Evolutionary conservation across 2,888 invertebrate species (phyloP).

Genomic region (Ochropleura plecta): DNA sequence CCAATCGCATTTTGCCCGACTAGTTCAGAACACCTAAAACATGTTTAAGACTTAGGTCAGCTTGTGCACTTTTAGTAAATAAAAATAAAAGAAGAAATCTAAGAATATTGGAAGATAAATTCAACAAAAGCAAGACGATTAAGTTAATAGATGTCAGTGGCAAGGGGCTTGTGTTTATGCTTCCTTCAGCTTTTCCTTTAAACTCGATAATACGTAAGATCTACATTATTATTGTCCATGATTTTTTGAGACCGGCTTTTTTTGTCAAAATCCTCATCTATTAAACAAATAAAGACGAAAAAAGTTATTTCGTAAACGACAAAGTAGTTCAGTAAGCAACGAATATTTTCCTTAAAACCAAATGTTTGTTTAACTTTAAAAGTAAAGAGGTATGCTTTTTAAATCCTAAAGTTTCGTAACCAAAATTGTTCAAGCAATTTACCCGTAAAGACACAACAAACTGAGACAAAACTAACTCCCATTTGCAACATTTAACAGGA

Average conservation of each 20-base stretch:
- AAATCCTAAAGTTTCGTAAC: constrained; percentile 9
- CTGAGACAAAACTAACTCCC: constrained; percentile 18
- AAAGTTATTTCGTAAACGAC: background rate
- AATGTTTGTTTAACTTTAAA: constrained; percentile 3
- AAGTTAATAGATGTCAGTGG: background rate
- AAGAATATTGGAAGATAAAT: background rate
- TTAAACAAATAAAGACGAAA: background rate
- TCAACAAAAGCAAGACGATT: background rate
- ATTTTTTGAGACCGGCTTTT: background rate
- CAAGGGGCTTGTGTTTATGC: background rate
- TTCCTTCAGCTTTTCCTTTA: background rate
- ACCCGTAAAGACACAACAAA: constrained; percentile 1
- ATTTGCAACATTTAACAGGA: constrained; percentile 35
- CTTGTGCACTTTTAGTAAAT: no score
- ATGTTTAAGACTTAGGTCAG: no score
- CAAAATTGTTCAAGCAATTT: constrained; percentile 3
- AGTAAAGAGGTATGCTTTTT: background rate
- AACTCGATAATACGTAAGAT: background rate
- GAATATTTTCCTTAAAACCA: background rate
- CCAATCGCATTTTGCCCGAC: background rate
- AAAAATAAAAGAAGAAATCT: no score
- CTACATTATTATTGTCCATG: background rate
- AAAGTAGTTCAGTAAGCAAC: background rate
- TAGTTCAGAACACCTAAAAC: background rate
- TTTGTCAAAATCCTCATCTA: background rate